Evolutionary conservation across 2,888 invertebrate genomes (phyloP), one percentile per base, ranked within the genome.

Genomic region (Suillia variegata): DNA sequence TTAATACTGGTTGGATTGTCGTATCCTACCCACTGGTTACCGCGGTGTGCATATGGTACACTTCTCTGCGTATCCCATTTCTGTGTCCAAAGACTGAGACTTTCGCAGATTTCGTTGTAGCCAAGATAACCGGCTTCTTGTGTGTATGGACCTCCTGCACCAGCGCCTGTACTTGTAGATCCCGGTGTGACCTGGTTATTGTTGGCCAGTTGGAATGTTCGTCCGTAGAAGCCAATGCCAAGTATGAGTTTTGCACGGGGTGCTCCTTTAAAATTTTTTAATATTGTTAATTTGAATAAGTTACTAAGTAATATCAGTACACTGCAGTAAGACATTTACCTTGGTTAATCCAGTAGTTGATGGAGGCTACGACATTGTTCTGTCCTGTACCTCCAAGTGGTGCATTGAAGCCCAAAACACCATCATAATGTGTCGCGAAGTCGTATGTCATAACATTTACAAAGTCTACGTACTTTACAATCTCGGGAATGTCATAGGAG

Each of bases 11-110:
- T 87, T 58, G 90, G 87, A 74, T 96, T 94, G 75, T 96, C 95
- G 74, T 90, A 96, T 1, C 94, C 93, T 5, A 96, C 94, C 94
- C 95, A 95, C 81, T 95, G 94, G 81, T 93, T 89, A 12, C 87
- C 92, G 68, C 86, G 87, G 2, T 86, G 88, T 3, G 95, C 94
- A 71, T 93, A 94, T 0, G 96, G 96, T 8, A 20, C 45, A 61
- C 88, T 89, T 68, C 84, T 84, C 1, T 80, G 76, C 1, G 68
- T 65, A 13, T 73, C 38, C 71, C 73, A 73, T 51, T 82, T 70
- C 67, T 85, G 83, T 0, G 73, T 72, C 60, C 73, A 84, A 58
- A 87, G 85, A 70, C 88, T 70, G 45, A 59, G 22, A 64, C 84
- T 83, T 64, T 83, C 80, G 66, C 88, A 88, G 62, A 88, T 67